These are phyloP conservation scores for Etia nguti DNA, from an alignment of 2,113 vertebrate species.

Conservation along the genomic window DNA sequence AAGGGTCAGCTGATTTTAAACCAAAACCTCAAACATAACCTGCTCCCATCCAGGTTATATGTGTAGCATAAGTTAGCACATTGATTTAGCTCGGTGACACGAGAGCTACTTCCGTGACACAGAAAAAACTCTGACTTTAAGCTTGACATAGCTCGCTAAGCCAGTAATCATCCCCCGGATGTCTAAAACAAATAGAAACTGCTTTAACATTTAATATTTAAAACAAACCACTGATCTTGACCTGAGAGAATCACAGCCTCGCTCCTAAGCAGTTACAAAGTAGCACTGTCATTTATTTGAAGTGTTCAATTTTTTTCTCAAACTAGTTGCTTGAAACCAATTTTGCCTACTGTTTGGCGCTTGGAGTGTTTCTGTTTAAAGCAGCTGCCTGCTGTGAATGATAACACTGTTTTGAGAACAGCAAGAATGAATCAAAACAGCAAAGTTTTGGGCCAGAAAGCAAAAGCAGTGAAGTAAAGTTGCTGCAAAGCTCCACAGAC, in stretches of 20 bases:
- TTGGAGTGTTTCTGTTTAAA: not conserved
- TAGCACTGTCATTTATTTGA: not conserved
- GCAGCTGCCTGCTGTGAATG: not conserved
- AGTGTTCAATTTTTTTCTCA: not conserved
- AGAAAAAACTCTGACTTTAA: not conserved
- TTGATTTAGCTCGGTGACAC: not conserved
- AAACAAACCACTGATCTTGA: not conserved
- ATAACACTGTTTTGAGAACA: not conserved
- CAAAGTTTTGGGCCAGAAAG: not conserved
- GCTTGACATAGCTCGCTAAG: not conserved
- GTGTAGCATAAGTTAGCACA: not conserved
- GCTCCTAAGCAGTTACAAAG: not conserved
- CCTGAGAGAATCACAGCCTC: not conserved
- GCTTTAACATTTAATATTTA: not conserved
- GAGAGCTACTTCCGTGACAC: not conserved
- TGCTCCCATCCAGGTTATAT: not conserved
- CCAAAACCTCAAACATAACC: too few species aligned
- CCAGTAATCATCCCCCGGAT: not conserved
- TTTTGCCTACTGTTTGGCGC: not conserved
- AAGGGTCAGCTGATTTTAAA: rapidly evolving
- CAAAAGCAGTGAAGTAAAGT: not conserved
- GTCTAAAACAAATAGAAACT: not conserved
- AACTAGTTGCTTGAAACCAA: not conserved
- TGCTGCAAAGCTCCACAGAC: not conserved
- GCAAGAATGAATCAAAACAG: not conserved